Evolutionary conservation across 2,888 invertebrate species (phyloP).

Genomic region (Trichopria drosophilae): DNA sequence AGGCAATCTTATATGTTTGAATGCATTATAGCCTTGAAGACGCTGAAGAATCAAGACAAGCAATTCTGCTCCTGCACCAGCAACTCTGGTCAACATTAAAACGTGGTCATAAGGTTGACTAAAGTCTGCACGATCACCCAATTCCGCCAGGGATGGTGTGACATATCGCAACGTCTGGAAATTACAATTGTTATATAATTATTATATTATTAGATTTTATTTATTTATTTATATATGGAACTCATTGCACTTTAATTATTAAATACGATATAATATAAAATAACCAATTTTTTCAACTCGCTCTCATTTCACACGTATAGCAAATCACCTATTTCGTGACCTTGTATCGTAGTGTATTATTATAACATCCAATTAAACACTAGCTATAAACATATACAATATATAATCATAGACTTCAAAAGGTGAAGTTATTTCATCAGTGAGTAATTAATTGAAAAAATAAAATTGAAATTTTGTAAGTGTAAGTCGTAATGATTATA

Average conservation of each 20-base stretch:
- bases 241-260: too few species aligned
- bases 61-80: slow-evolving; percentile 65
- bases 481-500: too few species aligned
- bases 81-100: slow-evolving; percentile 65
- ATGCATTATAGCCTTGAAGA: slow-evolving; percentile 65
- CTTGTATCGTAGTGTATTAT: too few species aligned
- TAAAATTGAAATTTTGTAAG: too few species aligned
- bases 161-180: slow-evolving; percentile 48
- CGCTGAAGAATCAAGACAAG: slow-evolving; percentile 64
- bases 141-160: slow-evolving; percentile 61
- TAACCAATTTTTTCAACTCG: neutral
- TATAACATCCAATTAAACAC: too few species aligned
- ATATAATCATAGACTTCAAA: too few species aligned
- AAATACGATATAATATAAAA: neutral
- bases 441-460: too few species aligned
- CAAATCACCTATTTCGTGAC: too few species aligned
- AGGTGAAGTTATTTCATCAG: too few species aligned
- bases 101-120: slow-evolving; percentile 61
- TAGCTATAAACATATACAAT: too few species aligned
- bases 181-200: neutral
- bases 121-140: slow-evolving; percentile 55
- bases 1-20: slow-evolving; percentile 62
- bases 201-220: neutral
- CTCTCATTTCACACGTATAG: too few species aligned
- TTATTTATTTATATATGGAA: neutral